These are phyloP conservation scores for Dipodomys merriami DNA, from an alignment of 2,113 vertebrate species.

Conservation along the genomic window DNA sequence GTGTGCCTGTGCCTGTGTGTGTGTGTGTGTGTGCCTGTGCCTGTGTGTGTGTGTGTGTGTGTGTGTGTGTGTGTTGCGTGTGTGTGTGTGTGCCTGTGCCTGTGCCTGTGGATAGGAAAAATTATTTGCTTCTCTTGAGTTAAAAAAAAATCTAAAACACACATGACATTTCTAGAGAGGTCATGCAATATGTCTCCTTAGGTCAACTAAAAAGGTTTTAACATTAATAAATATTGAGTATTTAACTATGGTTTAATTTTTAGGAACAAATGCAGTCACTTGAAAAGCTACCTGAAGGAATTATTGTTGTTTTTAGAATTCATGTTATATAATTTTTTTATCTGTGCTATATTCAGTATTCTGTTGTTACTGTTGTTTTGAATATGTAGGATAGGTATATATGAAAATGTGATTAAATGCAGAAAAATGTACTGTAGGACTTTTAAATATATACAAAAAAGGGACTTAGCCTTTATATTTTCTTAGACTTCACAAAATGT, in stretches of 20 bases:
- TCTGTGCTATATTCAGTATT: not conserved
- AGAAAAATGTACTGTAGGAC: constrained; percentile 16
- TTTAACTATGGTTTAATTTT: constrained; percentile 7
- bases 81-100: too few species aligned
- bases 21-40: too few species aligned
- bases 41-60: too few species aligned
- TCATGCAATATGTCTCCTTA: constrained; percentile 13
- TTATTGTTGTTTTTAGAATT: not conserved
- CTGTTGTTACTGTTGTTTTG: not conserved
- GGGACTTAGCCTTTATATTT: not conserved
- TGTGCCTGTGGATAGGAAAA: not conserved
- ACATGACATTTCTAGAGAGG: not conserved
- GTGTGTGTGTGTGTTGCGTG: too few species aligned
- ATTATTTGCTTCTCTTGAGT: constrained; percentile 22
- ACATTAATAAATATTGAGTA: not conserved
- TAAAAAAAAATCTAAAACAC: constrained; percentile 14
- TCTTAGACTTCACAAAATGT: not conserved
- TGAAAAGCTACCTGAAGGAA: not conserved
- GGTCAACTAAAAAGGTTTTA: not conserved
- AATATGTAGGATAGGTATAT: not conserved
- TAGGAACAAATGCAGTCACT: constrained; percentile 24
- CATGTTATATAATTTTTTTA: not conserved
- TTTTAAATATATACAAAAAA: not conserved
- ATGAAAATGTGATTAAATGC: constrained; percentile 6
- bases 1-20: not conserved